Percentiles rank a stretch among this genome's conserved stretches.
phyloP scores from a whole-genome alignment of 2,888 invertebrate species.

The Apamea sordens region DNA sequence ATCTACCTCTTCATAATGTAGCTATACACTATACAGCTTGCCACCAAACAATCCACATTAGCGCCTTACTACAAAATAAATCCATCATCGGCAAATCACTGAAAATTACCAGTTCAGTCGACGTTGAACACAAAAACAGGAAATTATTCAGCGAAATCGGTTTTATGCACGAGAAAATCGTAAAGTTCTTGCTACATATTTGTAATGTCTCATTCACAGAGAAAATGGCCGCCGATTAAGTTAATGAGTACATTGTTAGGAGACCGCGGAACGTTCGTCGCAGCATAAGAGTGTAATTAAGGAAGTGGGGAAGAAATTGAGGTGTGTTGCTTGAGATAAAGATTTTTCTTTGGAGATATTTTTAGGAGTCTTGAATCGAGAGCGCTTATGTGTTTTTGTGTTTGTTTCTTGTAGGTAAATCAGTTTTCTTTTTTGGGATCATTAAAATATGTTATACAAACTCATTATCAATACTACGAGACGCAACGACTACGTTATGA shows the following conservation, averaged over 20 bases:
- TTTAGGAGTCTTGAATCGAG: constrained; percentile 1
- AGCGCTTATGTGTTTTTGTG: constrained; percentile 18
- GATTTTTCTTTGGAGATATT: constrained; percentile 52
- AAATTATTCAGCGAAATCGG: constrained; percentile 68
- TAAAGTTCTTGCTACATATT: constrained; percentile 67
- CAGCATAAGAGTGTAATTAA: constrained; percentile 70
- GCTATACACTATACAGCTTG: no score
- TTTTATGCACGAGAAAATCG: constrained; percentile 72
- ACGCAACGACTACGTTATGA: neutral
- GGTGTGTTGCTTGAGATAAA: constrained; percentile 56
- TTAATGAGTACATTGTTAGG: constrained; percentile 79
- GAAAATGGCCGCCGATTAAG: constrained; percentile 79
- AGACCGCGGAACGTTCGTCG: constrained; percentile 66
- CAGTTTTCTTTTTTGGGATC: neutral
- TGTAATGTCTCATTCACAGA: constrained; percentile 77
- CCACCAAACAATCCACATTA: neutral
- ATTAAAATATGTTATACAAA: neutral
- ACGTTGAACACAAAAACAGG: constrained; percentile 57
- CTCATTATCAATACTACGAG: neutral
- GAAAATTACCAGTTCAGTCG: constrained; percentile 41
- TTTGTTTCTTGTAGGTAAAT: neutral
- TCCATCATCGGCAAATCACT: constrained; percentile 40
- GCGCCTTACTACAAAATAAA: constrained; percentile 19
- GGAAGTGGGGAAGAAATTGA: constrained; percentile 66
- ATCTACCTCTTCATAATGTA: neutral